Percentiles rank a stretch among this genome's conserved stretches.
phyloP scores from a whole-genome alignment of 2,113 vertebrate genomes.

The Hydrochoerus hydrochaeris region DNA sequence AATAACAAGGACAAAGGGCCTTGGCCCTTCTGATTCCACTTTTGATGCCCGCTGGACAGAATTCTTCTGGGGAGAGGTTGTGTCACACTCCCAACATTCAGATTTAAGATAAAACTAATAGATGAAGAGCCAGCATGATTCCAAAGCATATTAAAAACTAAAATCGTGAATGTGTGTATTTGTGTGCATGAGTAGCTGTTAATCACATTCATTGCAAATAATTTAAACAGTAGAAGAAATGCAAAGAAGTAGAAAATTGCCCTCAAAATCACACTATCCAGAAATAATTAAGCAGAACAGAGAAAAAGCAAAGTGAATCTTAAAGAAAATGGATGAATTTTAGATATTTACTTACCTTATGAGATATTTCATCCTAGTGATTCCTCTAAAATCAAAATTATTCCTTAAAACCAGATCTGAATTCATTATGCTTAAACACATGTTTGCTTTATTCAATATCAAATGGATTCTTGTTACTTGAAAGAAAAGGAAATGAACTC shows the following conservation, averaged over 20 bases:
- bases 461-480: background rate
- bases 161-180: background rate
- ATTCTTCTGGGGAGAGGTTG: background rate
- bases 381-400: background rate
- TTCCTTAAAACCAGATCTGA: background rate
- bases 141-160: background rate
- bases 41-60: background rate
- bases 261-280: background rate
- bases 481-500: background rate
- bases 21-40: accelerated
- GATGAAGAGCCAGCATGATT: background rate
- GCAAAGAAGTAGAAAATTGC: background rate
- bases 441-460: background rate
- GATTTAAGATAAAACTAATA: background rate
- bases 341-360: background rate
- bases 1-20: background rate
- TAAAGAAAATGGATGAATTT: background rate
- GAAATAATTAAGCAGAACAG: conserved; percentile 5
- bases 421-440: background rate
- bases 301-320: background rate
- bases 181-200: background rate
- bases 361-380: background rate
- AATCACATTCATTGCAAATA: background rate
- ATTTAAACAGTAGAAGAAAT: background rate
- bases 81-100: background rate